These are phyloP conservation scores for Dasypogon diadema DNA, from an alignment of 2,888 invertebrate species.

Conservation along the genomic window DNA sequence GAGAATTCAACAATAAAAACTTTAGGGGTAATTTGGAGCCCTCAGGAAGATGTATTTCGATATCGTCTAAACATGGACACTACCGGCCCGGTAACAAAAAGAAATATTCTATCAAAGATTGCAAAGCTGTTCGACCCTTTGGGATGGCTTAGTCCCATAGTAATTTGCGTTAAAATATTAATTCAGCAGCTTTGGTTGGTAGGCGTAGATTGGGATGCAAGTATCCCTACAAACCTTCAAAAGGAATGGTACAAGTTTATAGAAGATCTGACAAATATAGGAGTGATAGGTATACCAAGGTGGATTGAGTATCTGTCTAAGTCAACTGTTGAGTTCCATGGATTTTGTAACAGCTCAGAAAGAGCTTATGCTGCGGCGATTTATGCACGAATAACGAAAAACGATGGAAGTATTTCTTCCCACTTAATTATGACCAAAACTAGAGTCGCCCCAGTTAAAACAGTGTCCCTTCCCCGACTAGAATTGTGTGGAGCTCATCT, in stretches of 20 bases:
- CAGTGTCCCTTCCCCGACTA: neutral
- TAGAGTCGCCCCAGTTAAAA: neutral
- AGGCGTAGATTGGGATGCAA: neutral
- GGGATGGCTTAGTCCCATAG: neutral
- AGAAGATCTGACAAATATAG: neutral
- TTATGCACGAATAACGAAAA: neutral
- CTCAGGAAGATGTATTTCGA: too few species aligned
- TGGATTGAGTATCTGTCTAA: neutral
- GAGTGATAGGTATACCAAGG: neutral
- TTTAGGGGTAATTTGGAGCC: too few species aligned
- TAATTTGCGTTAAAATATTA: neutral
- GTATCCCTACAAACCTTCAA: neutral
- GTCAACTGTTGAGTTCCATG: neutral
- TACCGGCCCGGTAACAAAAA: too few species aligned
- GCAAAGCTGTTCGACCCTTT: neutral
- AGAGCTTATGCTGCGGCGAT: neutral
- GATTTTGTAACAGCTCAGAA: neutral
- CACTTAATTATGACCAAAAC: neutral
- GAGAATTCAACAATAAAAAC: too few species aligned
- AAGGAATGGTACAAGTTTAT: neutral
- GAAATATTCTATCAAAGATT: neutral
- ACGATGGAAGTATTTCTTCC: neutral
- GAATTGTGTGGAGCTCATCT: neutral
- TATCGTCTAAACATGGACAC: too few species aligned
- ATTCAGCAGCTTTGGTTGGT: neutral